phyloP scores from a whole-genome alignment of 30 jellyfish, hydroid and myxozoan genomes.

The Haliclystus octoradiatus region DNA sequence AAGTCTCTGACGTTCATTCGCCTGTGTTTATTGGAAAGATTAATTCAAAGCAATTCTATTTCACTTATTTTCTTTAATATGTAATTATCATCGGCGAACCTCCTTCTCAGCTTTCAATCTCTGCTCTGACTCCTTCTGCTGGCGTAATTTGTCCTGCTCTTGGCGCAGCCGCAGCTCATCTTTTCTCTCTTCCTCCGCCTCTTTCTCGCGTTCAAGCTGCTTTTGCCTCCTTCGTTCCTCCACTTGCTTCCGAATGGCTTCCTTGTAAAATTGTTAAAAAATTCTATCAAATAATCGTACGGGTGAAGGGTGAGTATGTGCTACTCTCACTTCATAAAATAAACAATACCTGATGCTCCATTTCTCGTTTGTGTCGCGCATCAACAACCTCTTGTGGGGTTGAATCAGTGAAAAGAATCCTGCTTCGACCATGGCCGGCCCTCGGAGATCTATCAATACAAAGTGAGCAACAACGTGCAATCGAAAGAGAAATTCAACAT shows the following conservation, averaged over 20 bases:
- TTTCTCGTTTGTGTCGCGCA: neutral
- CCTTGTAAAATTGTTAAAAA: neutral
- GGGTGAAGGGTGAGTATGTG: neutral
- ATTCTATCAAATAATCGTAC: neutral
- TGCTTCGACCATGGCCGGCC: slow-evolving; percentile 2
- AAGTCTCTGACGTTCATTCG: neutral
- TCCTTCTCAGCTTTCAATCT: neutral
- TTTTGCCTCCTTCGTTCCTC: neutral
- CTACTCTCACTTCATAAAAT: neutral
- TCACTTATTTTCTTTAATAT: no score
- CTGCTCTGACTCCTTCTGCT: neutral
- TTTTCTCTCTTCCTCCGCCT: neutral
- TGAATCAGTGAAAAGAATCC: neutral
- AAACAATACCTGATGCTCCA: neutral
- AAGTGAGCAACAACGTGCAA: no score
- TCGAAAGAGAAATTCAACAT: no score
- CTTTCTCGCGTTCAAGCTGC: neutral
- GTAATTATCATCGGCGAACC: neutral
- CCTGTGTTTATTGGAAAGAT: no score
- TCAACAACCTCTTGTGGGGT: neutral
- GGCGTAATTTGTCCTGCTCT: neutral
- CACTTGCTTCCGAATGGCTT: neutral
- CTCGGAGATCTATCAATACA: neutral
- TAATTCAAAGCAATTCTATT: no score
- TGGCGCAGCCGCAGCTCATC: neutral